phyloP scores from a whole-genome alignment of 2,888 invertebrate species.

The Rhagophthalmus giganteus region DNA sequence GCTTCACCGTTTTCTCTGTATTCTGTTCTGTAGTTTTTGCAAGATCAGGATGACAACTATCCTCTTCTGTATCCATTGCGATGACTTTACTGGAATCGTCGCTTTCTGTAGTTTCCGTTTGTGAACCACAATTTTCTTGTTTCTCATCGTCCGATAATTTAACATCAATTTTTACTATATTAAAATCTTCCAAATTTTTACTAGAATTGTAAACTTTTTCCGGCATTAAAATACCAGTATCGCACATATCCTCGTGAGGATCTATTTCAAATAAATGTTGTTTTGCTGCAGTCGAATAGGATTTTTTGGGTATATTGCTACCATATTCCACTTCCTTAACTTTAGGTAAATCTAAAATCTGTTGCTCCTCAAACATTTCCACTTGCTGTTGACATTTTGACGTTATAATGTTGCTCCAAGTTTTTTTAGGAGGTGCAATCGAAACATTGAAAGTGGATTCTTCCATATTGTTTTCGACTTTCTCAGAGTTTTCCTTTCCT shows the following conservation, averaged over 20 bases:
- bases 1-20: conserved; percentile 54
- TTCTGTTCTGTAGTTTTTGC: conserved; percentile 41
- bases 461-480: conserved; percentile 26
- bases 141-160: conserved; percentile 62
- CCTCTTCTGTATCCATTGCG: conserved; percentile 51
- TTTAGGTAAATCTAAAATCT: conserved; percentile 46
- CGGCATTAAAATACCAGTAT: conserved; percentile 21
- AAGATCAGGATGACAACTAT: conserved; percentile 43
- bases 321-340: conserved; percentile 17
- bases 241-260: conserved; percentile 17
- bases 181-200: conserved; percentile 15
- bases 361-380: conserved; percentile 39
- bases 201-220: conserved; percentile 19
- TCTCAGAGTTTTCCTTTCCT: conserved; percentile 13
- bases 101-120: conserved; percentile 62
- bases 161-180: conserved; percentile 53
- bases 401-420: conserved; percentile 55
- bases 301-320: conserved; percentile 18
- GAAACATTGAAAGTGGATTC: conserved; percentile 25
- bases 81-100: conserved; percentile 57
- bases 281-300: conserved; percentile 24
- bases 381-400: conserved; percentile 1
- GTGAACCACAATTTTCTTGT: conserved; percentile 58
- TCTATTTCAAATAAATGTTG: conserved; percentile 24
- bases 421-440: conserved; percentile 51